A percentile compares a stretch with the other conserved stretches of the same genome.
Evolutionary conservation across 2,888 invertebrate genomes (phyloP).

Genomic region (Rotaria magnacalcarata): DNA sequence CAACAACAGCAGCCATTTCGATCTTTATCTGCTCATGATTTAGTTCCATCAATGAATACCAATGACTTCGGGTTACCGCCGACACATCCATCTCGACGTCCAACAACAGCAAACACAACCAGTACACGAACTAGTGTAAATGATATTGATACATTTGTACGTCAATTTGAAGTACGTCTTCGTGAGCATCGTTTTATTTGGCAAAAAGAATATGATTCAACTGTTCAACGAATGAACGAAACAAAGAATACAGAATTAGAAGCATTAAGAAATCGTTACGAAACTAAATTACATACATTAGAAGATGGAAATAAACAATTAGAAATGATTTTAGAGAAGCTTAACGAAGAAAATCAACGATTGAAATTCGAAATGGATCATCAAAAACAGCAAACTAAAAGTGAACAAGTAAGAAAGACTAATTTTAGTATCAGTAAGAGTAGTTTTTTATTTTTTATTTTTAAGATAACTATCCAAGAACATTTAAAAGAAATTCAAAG

Average conservation of each 20-base stretch:
- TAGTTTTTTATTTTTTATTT: neutral
- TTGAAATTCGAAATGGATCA: neutral
- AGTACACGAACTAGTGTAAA: neutral
- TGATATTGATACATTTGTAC: conserved; percentile 22
- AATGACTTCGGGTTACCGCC: conserved; percentile 8
- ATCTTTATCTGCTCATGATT: conserved; percentile 24
- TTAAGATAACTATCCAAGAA: neutral
- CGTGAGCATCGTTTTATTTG: conserved; percentile 27
- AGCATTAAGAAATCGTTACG: neutral
- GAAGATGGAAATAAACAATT: neutral
- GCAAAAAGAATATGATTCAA: conserved; percentile 31
- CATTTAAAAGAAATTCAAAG: neutral
- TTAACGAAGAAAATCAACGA: conserved; percentile 27
- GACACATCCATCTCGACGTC: neutral
- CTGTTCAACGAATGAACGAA: neutral
- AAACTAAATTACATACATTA: neutral
- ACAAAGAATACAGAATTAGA: conserved; percentile 10
- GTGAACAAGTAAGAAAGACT: neutral
- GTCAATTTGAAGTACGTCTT: conserved; percentile 4
- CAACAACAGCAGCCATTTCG: neutral
- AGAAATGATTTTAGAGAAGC: neutral
- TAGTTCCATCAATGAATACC: neutral
- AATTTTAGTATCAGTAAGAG: too few relatives aligned
- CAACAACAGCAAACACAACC: neutral
- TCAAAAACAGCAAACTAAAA: conserved; percentile 4